Conservation (phyloP, 2,797 vertebrate species). For the Mionectes olivaceus region DNA sequence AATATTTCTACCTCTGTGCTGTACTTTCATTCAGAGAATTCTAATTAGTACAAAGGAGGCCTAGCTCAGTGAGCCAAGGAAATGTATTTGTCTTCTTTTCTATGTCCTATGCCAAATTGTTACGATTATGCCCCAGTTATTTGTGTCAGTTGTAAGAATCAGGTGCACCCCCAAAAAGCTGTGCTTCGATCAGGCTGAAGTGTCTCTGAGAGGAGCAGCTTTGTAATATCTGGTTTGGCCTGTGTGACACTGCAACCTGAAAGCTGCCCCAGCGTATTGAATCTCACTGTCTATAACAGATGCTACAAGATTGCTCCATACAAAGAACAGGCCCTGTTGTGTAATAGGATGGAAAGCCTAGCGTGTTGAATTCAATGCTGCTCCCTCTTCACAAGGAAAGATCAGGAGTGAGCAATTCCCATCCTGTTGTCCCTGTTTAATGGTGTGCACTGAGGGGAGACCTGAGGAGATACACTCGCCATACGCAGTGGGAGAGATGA, state of each 20-base stretch:
- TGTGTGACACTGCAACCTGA: neutral
- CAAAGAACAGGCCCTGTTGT: neutral
- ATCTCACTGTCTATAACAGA: rapidly evolving
- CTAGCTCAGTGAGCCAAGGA: slow-evolving; percentile 1
- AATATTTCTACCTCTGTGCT: slow-evolving; percentile 5
- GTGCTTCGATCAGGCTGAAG: neutral
- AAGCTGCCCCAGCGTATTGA: neutral
- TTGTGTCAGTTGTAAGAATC: neutral
- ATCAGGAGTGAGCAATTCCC: neutral
- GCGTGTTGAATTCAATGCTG: neutral
- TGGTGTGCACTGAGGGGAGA: rapidly evolving
- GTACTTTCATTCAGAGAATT: slow-evolving; percentile 36
- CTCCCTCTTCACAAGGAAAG: neutral
- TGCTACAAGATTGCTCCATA: neutral
- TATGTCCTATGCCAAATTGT: neutral
- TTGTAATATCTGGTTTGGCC: neutral
- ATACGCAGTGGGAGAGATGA: neutral
- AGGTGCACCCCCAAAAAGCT: neutral
- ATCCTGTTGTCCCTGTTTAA: neutral
- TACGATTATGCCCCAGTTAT: neutral
- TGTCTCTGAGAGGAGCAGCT: neutral
- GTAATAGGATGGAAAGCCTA: neutral
- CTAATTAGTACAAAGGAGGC: slow-evolving; percentile 43
- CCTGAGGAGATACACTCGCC: neutral
- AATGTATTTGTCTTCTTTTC: slow-evolving; percentile 23